These are phyloP conservation scores for Alviniconcha marisindica DNA, from an alignment of 1,140 invertebrate species.

Conservation along the genomic window DNA sequence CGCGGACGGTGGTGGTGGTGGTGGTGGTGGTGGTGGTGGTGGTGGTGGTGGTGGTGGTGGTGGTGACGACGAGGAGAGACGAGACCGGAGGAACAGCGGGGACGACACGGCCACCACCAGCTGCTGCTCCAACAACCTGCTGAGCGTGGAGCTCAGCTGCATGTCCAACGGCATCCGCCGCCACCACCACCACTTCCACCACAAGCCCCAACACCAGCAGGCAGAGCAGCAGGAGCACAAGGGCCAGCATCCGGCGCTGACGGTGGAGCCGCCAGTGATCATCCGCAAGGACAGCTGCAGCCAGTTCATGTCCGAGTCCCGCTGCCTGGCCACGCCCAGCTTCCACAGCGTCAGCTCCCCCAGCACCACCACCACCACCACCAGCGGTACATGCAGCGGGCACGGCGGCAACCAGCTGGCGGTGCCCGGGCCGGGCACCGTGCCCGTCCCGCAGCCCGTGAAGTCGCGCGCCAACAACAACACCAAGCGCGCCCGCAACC, in stretches of 20 bases:
- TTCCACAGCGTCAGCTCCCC: not conserved
- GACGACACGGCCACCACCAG: not conserved
- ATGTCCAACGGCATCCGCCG: not conserved
- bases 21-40: no score
- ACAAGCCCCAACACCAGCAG: not conserved
- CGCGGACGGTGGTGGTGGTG: no score
- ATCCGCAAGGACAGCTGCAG: conserved; percentile 1
- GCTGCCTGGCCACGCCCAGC: not conserved
- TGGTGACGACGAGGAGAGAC: not conserved
- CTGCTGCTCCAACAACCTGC: not conserved
- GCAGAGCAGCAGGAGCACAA: conserved; percentile 2
- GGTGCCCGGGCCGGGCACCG: conserved; percentile 46
- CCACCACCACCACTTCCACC: not conserved
- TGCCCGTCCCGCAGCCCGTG: conserved; percentile 39
- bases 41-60: not conserved
- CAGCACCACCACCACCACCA: not conserved
- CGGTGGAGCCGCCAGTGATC: not conserved
- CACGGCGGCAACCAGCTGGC: conserved; percentile 39
- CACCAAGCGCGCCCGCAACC: conserved; percentile 54
- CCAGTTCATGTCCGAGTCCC: not conserved
- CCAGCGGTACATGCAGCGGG: conserved; percentile 2
- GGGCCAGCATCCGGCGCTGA: not conserved
- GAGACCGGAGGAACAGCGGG: not conserved
- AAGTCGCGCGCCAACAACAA: conserved; percentile 58
- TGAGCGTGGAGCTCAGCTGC: not conserved